Evolutionary conservation across 2,888 invertebrate genomes (phyloP).

Genomic region (Ommatoiulus sabulosus): DNA sequence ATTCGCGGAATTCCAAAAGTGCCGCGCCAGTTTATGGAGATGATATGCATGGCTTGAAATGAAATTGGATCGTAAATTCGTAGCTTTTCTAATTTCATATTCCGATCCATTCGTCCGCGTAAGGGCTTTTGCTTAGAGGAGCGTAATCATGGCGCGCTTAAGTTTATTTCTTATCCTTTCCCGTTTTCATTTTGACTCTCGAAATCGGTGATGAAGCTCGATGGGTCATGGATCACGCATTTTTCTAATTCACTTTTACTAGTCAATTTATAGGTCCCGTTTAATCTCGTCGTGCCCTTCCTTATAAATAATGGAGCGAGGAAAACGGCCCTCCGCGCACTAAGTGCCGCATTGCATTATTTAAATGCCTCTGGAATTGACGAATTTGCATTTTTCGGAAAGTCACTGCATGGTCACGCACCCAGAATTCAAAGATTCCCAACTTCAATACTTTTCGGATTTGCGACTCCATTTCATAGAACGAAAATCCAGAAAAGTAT

Average conservation of each 20-base stretch:
- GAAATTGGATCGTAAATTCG: slow-evolving; percentile 48
- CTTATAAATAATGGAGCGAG: slow-evolving; percentile 29
- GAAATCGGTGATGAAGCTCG: slow-evolving; percentile 41
- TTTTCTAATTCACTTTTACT: slow-evolving; percentile 35
- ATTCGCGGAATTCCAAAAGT: slow-evolving; percentile 5
- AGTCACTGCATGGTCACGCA: background rate
- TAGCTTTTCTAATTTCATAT: slow-evolving; percentile 44
- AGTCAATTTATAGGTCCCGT: slow-evolving; percentile 41
- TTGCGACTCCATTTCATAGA: background rate
- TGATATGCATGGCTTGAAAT: slow-evolving; percentile 37
- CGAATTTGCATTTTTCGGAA: slow-evolving; percentile 16
- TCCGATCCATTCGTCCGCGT: slow-evolving; percentile 38
- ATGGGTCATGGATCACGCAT: slow-evolving; percentile 45
- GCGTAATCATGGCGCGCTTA: slow-evolving; percentile 38
- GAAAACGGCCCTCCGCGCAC: background rate
- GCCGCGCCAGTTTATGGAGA: slow-evolving; percentile 27
- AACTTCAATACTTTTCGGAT: background rate
- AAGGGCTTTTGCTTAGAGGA: slow-evolving; percentile 37
- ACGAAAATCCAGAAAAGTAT: background rate
- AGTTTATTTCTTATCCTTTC: slow-evolving; percentile 32
- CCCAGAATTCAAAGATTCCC: background rate
- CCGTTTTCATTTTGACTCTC: slow-evolving; percentile 40
- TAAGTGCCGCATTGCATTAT: slow-evolving; percentile 35
- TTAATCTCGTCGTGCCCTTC: slow-evolving; percentile 32
- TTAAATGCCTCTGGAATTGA: background rate